A percentile compares a stretch with the other conserved stretches of the same genome.
phyloP scores from a whole-genome alignment of 2,888 invertebrate genomes.

The Lumbricus terrestris region DNA sequence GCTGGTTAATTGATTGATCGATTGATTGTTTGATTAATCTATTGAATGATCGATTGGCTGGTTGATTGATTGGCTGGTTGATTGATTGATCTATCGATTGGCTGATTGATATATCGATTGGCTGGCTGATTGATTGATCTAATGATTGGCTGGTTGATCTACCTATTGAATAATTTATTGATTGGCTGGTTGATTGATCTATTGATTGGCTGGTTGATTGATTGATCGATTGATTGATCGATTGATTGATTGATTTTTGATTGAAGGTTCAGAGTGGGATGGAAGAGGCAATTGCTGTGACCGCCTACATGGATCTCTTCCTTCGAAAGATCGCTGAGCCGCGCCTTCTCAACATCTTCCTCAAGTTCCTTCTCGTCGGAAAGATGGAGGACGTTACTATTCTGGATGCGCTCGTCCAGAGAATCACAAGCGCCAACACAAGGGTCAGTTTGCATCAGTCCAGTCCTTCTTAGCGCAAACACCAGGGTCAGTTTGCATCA shows the following conservation, averaged over 20 bases:
- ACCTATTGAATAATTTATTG: background rate
- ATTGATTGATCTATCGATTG: background rate
- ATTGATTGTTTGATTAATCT: too few species aligned
- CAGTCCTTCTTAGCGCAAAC: background rate
- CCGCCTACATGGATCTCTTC: slow-evolving; percentile 87
- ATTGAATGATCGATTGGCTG: too few species aligned
- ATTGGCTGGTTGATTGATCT: background rate
- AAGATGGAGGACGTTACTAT: slow-evolving; percentile 82
- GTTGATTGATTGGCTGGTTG: background rate
- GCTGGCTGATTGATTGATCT: background rate
- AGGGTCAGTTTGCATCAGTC: slow-evolving; percentile 18
- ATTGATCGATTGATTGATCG: background rate
- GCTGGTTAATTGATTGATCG: too few species aligned
- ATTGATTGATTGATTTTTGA: background rate
- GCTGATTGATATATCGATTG: background rate
- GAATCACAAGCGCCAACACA: slow-evolving; percentile 67
- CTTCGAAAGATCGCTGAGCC: slow-evolving; percentile 82
- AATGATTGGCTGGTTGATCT: background rate
- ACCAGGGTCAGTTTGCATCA: too few species aligned
- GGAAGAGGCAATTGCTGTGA: slow-evolving; percentile 86
- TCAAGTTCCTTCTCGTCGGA: slow-evolving; percentile 75
- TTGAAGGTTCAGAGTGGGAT: slow-evolving; percentile 72
- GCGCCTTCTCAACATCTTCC: slow-evolving; percentile 76
- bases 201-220: background rate
- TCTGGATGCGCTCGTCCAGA: slow-evolving; percentile 76